Evolutionary conservation across 92 coral and sea anemone genomes (phyloP).

Genomic region (Epizoanthus ramosus): DNA sequence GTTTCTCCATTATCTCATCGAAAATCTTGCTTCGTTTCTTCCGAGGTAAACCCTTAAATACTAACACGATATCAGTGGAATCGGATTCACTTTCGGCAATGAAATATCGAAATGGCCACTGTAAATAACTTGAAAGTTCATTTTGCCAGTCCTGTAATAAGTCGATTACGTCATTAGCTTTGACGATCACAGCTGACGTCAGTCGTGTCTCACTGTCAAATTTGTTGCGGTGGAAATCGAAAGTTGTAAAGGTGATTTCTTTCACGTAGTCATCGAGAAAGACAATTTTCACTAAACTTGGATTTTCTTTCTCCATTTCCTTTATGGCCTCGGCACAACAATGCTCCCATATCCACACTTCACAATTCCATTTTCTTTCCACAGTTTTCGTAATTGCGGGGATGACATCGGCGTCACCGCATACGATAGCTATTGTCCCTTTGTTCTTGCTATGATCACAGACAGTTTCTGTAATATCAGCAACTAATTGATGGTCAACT

Average conservation of each 20-base stretch:
- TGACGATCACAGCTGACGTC: constrained; percentile 41
- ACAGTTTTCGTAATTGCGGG: constrained; percentile 49
- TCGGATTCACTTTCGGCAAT: neutral
- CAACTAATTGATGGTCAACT: constrained; percentile 57
- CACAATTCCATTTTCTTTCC: constrained; percentile 39
- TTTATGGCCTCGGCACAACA: constrained; percentile 29
- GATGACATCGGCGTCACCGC: constrained; percentile 63
- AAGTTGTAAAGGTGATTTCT: constrained; percentile 29
- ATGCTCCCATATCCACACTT: constrained; percentile 57
- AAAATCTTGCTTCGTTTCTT: neutral
- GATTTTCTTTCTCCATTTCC: neutral
- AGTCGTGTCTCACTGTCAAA: neutral
- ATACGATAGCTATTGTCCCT: constrained; percentile 48
- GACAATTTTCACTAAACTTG: constrained; percentile 4
- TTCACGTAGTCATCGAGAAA: constrained; percentile 18
- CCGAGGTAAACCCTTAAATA: neutral
- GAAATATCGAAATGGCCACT: constrained; percentile 49
- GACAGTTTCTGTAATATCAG: constrained; percentile 44
- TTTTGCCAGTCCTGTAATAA: constrained; percentile 32
- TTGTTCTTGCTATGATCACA: constrained; percentile 28
- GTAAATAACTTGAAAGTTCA: constrained; percentile 19
- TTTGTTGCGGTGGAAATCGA: neutral
- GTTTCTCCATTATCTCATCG: neutral
- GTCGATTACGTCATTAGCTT: neutral
- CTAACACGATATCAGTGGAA: neutral